Evolutionary conservation across 2,888 invertebrate genomes (phyloP), one percentile per base, ranked within the genome.

Genomic region (Leucania comma): DNA sequence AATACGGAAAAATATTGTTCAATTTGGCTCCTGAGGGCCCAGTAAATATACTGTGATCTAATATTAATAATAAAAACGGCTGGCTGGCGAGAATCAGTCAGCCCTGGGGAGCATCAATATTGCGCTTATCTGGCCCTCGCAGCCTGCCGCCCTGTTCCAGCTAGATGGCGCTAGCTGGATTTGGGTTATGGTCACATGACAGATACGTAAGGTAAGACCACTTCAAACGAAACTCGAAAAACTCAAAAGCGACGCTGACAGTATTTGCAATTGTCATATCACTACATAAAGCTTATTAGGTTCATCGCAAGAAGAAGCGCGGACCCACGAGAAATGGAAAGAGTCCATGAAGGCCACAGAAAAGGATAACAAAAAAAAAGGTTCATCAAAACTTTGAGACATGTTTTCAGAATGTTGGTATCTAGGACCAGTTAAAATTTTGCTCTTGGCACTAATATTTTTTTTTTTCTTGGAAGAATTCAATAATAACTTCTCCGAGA

Each of bases 101-200:
- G 81, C 80, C 84, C 83, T 57, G 48, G 86, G 83, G 86, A 83
- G 74, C 89, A 90, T 90, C 90, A 90, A 90, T 90, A 90, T 85
- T 75, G 83, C 75, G 80, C 86, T 89, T 89, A 89, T 89, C 90
- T 81, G 82, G 57, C 63, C 62, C 76, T 67, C 74, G 76, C 87
- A 86, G 85, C 75, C 68, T 75, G 51, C 66, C 60, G 59, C 56
- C 62, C 68, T 72, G 81, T 75, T 68, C 50, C 71, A 59, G 46
- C 71, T 77, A 85, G 76, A 75, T 75, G 77, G 68, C 73, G 72
- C 56, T 70, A 61, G 59, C 53, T 65, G 79, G 46, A 58, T 58
- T 78, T 72, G 46, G 60, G 54, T n/a, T 54, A 12, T 10, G n/a
- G 10, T 26, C 48, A 62, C 14, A 8, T 5, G 3, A 14, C 9